Percentiles rank a stretch among this genome's conserved stretches.
Evolutionary conservation across 1,140 invertebrate genomes (phyloP).

Genomic region (Drosophila ironensis): DNA sequence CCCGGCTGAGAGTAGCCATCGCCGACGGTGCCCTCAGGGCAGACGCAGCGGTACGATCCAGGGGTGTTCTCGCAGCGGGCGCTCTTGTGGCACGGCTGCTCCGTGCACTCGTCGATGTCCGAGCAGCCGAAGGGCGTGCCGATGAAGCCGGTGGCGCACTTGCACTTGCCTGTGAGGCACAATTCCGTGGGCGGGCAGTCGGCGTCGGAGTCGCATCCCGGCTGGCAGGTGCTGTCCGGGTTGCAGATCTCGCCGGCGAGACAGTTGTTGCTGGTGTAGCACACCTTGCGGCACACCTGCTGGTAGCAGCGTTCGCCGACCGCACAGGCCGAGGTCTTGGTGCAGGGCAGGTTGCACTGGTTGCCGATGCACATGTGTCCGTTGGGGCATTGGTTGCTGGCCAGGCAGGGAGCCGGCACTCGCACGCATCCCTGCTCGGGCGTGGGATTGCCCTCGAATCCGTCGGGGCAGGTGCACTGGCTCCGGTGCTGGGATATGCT

Average conservation of each 20-base stretch:
- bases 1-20: conserved; percentile 88
- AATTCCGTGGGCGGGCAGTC: conserved; percentile 91
- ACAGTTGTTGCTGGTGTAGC: conserved; percentile 94
- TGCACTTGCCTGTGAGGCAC: conserved; percentile 91
- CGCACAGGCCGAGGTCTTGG: conserved; percentile 87
- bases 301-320: conserved; percentile 91
- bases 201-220: conserved; percentile 90
- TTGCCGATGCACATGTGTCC: conserved; percentile 89
- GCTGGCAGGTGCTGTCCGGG: conserved; percentile 89
- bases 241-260: conserved; percentile 93
- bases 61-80: conserved; percentile 90
- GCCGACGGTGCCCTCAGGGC: conserved; percentile 89
- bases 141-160: conserved; percentile 88
- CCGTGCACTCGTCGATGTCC: conserved; percentile 91
- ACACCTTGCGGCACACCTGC: conserved; percentile 91
- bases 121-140: conserved; percentile 87
- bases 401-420: conserved; percentile 86
- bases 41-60: conserved; percentile 91
- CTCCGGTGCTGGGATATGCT: conserved; percentile 87
- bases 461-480: conserved; percentile 89
- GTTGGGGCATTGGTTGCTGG: conserved; percentile 86
- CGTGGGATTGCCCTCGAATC: conserved; percentile 94
- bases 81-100: conserved; percentile 89
- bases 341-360: conserved; percentile 89
- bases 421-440: conserved; percentile 93